Evolutionary conservation across 2,888 invertebrate species (phyloP), one percentile per base, ranked within the genome.

Genomic region (Microctonus hyperodae): DNA sequence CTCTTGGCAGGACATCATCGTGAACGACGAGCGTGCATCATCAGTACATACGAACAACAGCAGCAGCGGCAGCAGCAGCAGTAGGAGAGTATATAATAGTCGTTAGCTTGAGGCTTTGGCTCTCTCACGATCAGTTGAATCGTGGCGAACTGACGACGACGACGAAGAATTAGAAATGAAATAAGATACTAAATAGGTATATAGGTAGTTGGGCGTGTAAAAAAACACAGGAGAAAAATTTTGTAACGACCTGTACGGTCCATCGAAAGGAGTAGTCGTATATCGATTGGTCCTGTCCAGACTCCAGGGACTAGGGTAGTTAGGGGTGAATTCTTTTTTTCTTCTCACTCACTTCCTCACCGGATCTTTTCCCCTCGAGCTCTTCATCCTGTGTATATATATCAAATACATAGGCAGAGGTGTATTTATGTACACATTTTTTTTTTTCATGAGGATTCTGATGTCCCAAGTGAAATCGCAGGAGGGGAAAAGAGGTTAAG

Each of bases 221-320:
- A 56, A 55, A 51, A 62, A 61, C 37, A 31, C 35, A 51, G 20
- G 55, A 48, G 51, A 70, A 70, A 69, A 72, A 56, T 77, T 78
- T 79, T 79, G 75, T 69, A 64, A 57, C 65, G 62, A 72, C 48
- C 76, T 78, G 76, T 79, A 78, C 76, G 76, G 77, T 78, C 75
- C 77, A 76, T 78, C 78, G 77, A 79, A n/a, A n/a, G n/a, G n/a
- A 75, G 75, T 66, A 72, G 68, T 58, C 65, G 64, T 66, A 71
- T 79, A 79, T 79, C 78, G 79, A 79, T 79, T 79, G 74, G 78
- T 75, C 72, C 70, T 76, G 70, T 72, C 72, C 74, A 69, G 72
- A 70, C 69, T 68, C 60, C 67, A 59, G 64, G 64, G 70, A 67
- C 69, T 65, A 40, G 55, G 31, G 60, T 55, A 55, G 53, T 60